Evolutionary conservation across 1,140 invertebrate genomes (phyloP).

Genomic region (Theocolax elegans): DNA sequence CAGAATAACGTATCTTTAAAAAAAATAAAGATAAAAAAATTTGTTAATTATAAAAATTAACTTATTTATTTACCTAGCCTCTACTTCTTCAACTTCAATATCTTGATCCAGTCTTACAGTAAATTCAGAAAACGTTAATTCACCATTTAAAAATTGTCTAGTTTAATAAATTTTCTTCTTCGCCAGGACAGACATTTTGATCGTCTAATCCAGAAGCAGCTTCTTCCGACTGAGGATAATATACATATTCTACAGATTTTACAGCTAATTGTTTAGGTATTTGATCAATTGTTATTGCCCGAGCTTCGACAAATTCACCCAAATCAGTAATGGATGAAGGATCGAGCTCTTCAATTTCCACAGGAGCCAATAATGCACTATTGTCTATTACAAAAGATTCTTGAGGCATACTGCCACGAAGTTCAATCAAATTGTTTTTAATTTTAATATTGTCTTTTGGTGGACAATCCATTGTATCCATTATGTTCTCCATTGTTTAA

Average conservation of each 20-base stretch:
- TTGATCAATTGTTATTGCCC: constrained; percentile 55
- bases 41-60: too few species aligned
- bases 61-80: constrained; percentile 51
- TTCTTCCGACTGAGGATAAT: constrained; percentile 15
- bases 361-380: constrained; percentile 48
- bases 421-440: too few species aligned
- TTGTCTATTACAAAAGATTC: constrained; percentile 26
- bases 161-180: constrained; percentile 70
- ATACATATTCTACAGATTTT: constrained; percentile 12
- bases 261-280: constrained; percentile 37
- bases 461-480: too few species aligned
- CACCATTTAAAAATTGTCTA: constrained; percentile 75
- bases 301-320: constrained; percentile 61
- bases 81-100: constrained; percentile 50
- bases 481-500: too few species aligned
- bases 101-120: constrained; percentile 61
- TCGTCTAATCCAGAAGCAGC: constrained; percentile 33
- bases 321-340: constrained; percentile 53
- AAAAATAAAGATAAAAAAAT: constrained; percentile 12
- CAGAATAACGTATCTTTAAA: constrained; percentile 19
- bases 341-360: constrained; percentile 64
- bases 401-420: too few species aligned
- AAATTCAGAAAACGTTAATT: constrained; percentile 77
- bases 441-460: too few species aligned
- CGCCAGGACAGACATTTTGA: constrained; percentile 44